Conservation (phyloP, 2,888 invertebrate genomes). For the Tanytarsus gracilentus region DNA sequence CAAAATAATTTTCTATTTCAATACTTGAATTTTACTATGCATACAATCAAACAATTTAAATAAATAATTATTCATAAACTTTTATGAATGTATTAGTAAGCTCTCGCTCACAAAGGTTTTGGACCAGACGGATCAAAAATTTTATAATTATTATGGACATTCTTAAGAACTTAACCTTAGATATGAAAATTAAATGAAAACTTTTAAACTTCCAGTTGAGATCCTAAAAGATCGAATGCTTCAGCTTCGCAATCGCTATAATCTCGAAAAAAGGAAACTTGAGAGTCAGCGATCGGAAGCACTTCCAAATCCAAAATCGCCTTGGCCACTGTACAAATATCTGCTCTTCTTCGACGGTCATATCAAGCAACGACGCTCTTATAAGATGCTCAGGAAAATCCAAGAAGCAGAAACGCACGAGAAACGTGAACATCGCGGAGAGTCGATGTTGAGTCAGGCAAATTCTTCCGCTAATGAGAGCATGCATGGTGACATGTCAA, state of each 20-base stretch:
- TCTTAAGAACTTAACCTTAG: neutral
- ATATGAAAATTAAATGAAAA: neutral
- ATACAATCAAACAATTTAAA: too few species aligned
- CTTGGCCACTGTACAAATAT: slow-evolving; percentile 42
- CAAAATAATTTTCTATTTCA: too few species aligned
- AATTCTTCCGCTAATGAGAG: slow-evolving; percentile 13
- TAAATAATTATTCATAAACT: too few species aligned
- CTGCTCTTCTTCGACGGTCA: slow-evolving; percentile 41
- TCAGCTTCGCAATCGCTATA: slow-evolving; percentile 43
- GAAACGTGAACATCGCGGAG: neutral
- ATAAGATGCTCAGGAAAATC: slow-evolving; percentile 35
- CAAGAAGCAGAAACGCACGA: slow-evolving; percentile 17
- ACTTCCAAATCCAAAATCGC: slow-evolving; percentile 37
- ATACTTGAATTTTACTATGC: too few species aligned
- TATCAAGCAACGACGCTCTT: slow-evolving; percentile 41
- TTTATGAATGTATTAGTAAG: too few species aligned
- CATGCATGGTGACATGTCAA: slow-evolving; percentile 14
- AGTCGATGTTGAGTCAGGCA: slow-evolving; percentile 3
- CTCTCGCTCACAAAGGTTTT: too few species aligned
- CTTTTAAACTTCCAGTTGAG: slow-evolving; percentile 35
- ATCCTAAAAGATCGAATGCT: slow-evolving; percentile 43
- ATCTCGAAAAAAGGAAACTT: slow-evolving; percentile 42
- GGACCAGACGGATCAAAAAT: too few species aligned
- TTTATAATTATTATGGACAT: too few species aligned
- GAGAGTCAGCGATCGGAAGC: slow-evolving; percentile 33